These are phyloP conservation scores for Orthosia incerta DNA, from an alignment of 2,888 invertebrate genomes.

Conservation along the genomic window DNA sequence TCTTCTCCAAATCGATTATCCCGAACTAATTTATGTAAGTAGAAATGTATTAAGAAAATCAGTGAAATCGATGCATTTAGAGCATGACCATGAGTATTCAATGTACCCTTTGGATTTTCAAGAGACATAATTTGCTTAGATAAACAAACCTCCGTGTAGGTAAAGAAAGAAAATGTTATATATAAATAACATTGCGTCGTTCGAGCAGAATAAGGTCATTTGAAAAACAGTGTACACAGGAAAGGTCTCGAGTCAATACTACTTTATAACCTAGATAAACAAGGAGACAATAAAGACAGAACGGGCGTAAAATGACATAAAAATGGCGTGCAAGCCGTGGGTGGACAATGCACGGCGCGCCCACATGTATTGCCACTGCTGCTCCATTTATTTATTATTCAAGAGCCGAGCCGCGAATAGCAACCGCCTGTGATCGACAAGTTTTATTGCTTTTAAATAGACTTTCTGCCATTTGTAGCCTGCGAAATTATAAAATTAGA, in stretches of 20 bases:
- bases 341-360: constrained; percentile 71
- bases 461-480: not conserved
- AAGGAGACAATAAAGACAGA: constrained; percentile 64
- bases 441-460: constrained; percentile 52
- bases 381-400: constrained; percentile 82
- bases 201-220: constrained; percentile 52
- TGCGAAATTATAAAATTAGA: constrained; percentile 1
- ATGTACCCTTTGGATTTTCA: constrained; percentile 10
- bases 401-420: constrained; percentile 68
- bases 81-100: not conserved
- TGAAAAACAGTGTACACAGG: constrained; percentile 39
- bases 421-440: constrained; percentile 66
- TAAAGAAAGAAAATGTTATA: constrained; percentile 41
- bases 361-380: constrained; percentile 73
- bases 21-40: constrained; percentile 43
- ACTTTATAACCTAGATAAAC: constrained; percentile 63
- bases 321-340: constrained; percentile 66
- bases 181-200: constrained; percentile 28
- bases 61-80: constrained; percentile 23
- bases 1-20: constrained; percentile 27
- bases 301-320: constrained; percentile 66
- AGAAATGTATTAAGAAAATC: constrained; percentile 40
- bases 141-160: constrained; percentile 11
- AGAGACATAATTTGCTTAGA: constrained; percentile 9
- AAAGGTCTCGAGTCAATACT: constrained; percentile 54